Base-by-base conservation (phyloP, 1,140 invertebrate species). In the Parapsyche elsis region DNA sequence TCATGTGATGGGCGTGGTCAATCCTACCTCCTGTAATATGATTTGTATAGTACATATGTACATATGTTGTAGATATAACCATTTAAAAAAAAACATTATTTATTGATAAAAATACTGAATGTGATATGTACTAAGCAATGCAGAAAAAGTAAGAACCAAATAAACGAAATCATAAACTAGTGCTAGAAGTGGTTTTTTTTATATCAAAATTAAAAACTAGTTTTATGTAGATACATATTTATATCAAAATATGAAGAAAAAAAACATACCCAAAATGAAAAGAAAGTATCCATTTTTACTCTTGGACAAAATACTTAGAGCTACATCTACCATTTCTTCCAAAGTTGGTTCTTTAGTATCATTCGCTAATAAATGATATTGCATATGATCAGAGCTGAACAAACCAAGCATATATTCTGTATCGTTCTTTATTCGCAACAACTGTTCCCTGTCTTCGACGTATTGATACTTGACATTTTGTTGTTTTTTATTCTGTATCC, bases 241-340 rank as follows among this genome's bases (percentile, higher is more conserved):
- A 21, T n/a, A n/a, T n/a, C n/a, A n/a, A 5, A 53, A 46, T 9
- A 46, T 74, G n/a, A 14, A 24, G 12, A 19, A 9, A 24, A 57
- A 2, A 74, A 38, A 21, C 7, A 87, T 82, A 84, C 90, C 92
- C 87, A 92, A 92, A 0, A 92, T 90, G 73, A 92, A 91, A 0
- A 93, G 86, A 46, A 92, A 91, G 81, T 87, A 92, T 23, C 95
- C 95, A 19, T 93, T 91, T 23, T 86, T 75, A 75, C 92, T 92
- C 81, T 92, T 91, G 12, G 89, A 86, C 0, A 97, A 87, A 0
- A 95, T 88, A 74, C 91, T 88, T 19, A 96, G 91, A 0, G 95
- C 94, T 57, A 90, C 91, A 82, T 90, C 86, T 0, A 93, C 94
- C 94, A 97, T 95, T 85, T 95, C 93, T 9, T 89, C 89, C 0